Base-by-base conservation (phyloP, 1,140 invertebrate species). In the Trypoxylus dichotomus region DNA sequence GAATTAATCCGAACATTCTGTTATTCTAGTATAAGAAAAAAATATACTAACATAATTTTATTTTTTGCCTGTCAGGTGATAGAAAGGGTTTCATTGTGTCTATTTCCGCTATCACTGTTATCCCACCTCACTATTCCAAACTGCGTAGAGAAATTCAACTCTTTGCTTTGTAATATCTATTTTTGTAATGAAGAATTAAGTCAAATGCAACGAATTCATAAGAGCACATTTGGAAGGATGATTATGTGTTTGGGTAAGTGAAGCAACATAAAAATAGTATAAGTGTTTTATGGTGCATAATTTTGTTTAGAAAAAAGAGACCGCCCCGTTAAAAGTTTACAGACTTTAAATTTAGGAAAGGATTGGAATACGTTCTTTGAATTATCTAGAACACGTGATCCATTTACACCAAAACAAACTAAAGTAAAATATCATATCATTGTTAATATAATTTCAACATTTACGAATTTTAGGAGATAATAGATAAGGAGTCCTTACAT, bases 281-380 rank as follows among this genome's bases (percentile, higher is more conserved):
- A 19, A 5, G 1, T 54, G 10, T 54, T 54, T 19, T 54, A n/a
- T 54, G 2, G 7, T 54, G 19, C 47, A 54, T 54, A 19, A 54
- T 19, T 68, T 24, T 68, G 8, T 68, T 68, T 29, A 68, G 60
- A 68, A 15, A 68, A 68, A 13, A 27, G 24, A 27, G 24, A 29
- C 7, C 21, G 15, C 0, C 60, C 60, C 0, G 27, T 29, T 24
- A 68, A 68, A 68, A 68, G 27, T 29, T 68, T 68, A 15, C 21
- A 68, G 11, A 29, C 11, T 13, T 27, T 68, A 25, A 29, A 68
- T 27, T 68, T 68, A 3, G 27, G 27, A 7, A 68, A 15, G 27
- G 60, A 68, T 68, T 68, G 60, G 60, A 29, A 68, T 29, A 68
- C 60, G 24, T 68, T 68, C 27, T 68, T 68, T 68, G 60, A 68